Base-by-base conservation (phyloP, 2,888 invertebrate genomes). In the Pediacus dermestoides region DNA sequence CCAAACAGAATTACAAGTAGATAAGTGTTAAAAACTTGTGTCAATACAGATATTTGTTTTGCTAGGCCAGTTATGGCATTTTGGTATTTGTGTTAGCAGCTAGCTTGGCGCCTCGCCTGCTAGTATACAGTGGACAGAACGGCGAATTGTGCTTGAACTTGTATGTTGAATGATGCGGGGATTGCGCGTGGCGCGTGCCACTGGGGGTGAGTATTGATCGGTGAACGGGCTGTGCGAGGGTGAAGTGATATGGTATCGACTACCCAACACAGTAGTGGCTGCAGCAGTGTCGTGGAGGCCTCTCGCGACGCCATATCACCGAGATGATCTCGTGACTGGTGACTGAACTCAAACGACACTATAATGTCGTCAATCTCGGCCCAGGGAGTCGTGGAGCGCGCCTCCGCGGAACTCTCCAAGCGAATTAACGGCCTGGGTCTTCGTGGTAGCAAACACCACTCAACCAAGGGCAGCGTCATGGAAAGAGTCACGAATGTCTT, bases 371-470 rank as follows among this genome's bases (percentile, higher is more conserved):
- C 86, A 63, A 85, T 88, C 73, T 87, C 87, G 58, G 85, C 88
- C 59, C 88, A 88, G 71, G 89, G 89, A 62, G 89, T 90, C 64
- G 90, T 91, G 70, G 90, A 91, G 76, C 80, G 90, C 63, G 90
- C 90, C 60, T 89, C 88, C 57, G 90, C 90, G 50, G 90, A 91
- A 72, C 76, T 91, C 51, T 85, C 88, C 56, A 88, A 90, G 65
- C 81, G 90, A 63, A 90, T 91, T 71, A 90, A 87, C 63, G 88
- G 88, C 44, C 75, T 88, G 62, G 76, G 45, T 67, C 74, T 46
- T 12, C 52, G 64, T 23, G 48, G 60, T 46, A 61, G 57, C 50
- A 67, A 66, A 44, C 74, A 74, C 62, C 67, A 66, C 46, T 62
- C 64, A 42, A 58, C 65, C 47, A 64, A 63, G 46, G 73, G 78